Evolutionary conservation across 2,797 vertebrate genomes (phyloP).

Genomic region (Acipenser ruthenus): DNA sequence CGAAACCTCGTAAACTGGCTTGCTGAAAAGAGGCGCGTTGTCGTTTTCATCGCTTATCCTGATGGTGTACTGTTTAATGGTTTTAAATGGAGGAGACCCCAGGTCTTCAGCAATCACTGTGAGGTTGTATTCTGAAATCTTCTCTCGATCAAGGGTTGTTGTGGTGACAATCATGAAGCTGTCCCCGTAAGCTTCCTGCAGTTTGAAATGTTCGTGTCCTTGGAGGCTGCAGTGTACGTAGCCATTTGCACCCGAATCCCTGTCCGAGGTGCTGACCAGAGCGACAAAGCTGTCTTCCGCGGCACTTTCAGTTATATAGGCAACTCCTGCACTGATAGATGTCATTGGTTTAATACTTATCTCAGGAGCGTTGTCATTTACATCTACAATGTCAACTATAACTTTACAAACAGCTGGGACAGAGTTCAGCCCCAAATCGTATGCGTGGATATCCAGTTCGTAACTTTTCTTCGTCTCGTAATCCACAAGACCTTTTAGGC

Average conservation of each 20-base stretch:
- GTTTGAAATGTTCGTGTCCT: conserved; percentile 24
- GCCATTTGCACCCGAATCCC: conserved; percentile 25
- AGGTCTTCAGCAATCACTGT: conserved; percentile 23
- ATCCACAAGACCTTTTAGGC: conserved; percentile 4
- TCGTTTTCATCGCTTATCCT: conserved; percentile 22
- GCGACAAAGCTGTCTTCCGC: conserved; percentile 21
- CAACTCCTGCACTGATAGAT: conserved; percentile 6
- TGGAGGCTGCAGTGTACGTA: conserved; percentile 23
- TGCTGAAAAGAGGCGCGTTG: conserved; percentile 16
- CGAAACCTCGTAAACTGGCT: conserved; percentile 23
- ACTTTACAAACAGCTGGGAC: background rate
- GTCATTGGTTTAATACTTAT: conserved; percentile 12
- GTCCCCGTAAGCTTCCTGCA: conserved; percentile 33
- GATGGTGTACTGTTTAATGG: conserved; percentile 20
- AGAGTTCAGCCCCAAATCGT: conserved; percentile 11
- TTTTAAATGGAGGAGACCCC: conserved; percentile 19
- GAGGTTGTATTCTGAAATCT: conserved; percentile 27
- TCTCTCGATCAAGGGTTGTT: conserved; percentile 17
- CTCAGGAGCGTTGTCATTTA: background rate
- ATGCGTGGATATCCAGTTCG: conserved; percentile 12
- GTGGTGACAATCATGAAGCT: conserved; percentile 25
- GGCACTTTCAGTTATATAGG: conserved; percentile 18
- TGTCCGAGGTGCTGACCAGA: conserved; percentile 30
- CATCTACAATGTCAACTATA: background rate
- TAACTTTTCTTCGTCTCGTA: conserved; percentile 7